Conservation (phyloP, 2,113 vertebrate species). For the Terrapene triunguis region DNA sequence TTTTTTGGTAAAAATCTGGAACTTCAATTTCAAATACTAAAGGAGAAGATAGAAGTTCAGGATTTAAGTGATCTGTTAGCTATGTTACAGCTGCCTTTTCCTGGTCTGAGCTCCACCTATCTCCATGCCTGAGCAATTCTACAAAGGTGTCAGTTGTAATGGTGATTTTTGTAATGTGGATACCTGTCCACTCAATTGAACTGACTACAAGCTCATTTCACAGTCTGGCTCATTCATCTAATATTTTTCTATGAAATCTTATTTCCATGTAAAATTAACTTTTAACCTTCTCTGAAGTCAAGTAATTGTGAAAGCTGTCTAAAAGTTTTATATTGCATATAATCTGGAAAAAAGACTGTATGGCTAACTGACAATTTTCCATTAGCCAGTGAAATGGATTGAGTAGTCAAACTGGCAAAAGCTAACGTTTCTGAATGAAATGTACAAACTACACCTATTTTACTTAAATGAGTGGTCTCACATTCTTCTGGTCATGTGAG, state of each 20-base stretch:
- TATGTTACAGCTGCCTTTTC: neutral
- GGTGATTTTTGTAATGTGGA: neutral
- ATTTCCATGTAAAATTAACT: neutral
- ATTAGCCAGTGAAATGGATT: neutral
- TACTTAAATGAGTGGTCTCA: neutral
- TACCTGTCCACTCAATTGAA: neutral
- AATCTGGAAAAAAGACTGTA: neutral
- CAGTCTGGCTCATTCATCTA: neutral
- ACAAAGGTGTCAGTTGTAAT: neutral
- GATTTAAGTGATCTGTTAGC: neutral
- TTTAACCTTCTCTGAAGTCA: neutral
- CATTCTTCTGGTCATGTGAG: neutral
- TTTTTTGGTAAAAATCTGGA: neutral
- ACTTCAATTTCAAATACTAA: neutral
- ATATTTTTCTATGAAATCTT: neutral
- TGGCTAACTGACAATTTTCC: fast-evolving
- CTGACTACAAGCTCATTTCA: neutral
- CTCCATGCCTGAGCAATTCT: neutral
- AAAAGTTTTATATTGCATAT: neutral
- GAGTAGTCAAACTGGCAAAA: neutral
- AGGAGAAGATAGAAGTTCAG: neutral
- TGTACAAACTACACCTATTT: neutral
- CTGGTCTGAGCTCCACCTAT: neutral
- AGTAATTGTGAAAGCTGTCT: neutral
- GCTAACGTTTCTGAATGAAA: neutral